Conservation (phyloP, 2,113 vertebrate genomes). For the Bagarius yarrelli region DNA sequence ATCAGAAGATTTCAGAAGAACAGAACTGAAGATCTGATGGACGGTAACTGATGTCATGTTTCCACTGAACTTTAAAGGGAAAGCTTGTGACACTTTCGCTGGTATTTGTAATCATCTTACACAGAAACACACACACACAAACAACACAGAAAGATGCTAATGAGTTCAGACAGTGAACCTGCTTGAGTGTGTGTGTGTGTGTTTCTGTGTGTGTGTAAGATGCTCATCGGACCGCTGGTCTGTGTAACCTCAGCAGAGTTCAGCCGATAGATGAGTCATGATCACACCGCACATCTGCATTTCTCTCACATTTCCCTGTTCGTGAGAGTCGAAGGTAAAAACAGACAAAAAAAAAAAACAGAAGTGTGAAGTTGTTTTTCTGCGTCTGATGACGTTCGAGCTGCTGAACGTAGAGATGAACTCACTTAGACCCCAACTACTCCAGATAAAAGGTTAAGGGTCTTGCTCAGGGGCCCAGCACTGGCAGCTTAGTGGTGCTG, state of each 20-base stretch:
- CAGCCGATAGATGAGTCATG: conserved; percentile 44
- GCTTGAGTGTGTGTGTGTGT: background rate
- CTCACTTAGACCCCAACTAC: too few relatives aligned
- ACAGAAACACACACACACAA: too few relatives aligned
- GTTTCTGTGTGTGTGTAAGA: background rate
- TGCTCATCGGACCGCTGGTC: background rate
- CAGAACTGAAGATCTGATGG: background rate
- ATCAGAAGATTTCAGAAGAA: background rate
- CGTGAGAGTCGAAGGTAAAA: conserved; percentile 26
- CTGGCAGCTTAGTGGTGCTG: too few relatives aligned
- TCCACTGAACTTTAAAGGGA: background rate
- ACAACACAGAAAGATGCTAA: conserved; percentile 7
- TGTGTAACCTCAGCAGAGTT: conserved; percentile 7
- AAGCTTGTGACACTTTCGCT: background rate
- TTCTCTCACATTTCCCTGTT: conserved; percentile 3
- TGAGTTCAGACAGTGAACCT: conserved; percentile 43
- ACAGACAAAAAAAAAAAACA: conserved; percentile 37
- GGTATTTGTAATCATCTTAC: background rate
- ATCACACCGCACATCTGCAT: conserved; percentile 32
- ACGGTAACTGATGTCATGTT: background rate
- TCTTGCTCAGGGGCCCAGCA: too few relatives aligned
- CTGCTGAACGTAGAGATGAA: too few relatives aligned
- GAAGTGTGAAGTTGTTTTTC: conserved; percentile 46
- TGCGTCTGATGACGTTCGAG: conserved; percentile 19
- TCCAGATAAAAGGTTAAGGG: too few relatives aligned